Percentiles rank a stretch among this genome's conserved stretches.
Evolutionary conservation across 1,140 invertebrate genomes (phyloP).

Genomic region (Helicoverpa armigera): DNA sequence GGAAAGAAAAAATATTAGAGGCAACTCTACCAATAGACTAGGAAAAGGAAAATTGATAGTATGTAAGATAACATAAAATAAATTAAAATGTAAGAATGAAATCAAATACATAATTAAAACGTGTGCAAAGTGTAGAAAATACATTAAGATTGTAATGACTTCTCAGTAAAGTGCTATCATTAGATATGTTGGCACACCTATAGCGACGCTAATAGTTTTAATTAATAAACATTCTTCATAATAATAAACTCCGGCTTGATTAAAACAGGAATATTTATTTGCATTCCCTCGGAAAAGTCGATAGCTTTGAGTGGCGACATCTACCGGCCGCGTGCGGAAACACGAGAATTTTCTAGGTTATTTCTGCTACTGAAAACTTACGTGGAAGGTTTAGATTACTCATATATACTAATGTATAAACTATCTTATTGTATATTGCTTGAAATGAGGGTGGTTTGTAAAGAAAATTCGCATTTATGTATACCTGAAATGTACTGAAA

Average conservation of each 20-base stretch:
- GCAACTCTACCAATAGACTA: background rate
- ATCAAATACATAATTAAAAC: background rate
- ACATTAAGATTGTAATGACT: conserved; percentile 23
- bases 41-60: background rate
- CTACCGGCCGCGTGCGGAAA: conserved; percentile 53
- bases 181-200: conserved; percentile 32
- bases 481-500: background rate
- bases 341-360: conserved; percentile 56
- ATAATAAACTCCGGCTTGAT: background rate
- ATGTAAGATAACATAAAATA: background rate
- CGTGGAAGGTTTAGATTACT: background rate
- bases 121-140: background rate
- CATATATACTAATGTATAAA: background rate
- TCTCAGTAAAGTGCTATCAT: conserved; percentile 10
- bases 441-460: background rate
- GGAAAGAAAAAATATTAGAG: too few relatives aligned
- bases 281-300: conserved; percentile 59
- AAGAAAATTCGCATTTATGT: background rate
- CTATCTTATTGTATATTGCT: background rate
- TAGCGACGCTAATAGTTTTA: conserved; percentile 10
- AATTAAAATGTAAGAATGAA: background rate
- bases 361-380: conserved; percentile 15
- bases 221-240: conserved; percentile 31
- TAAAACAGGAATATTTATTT: conserved; percentile 34
- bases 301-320: conserved; percentile 70